Evolutionary conservation across 2,113 vertebrate genomes (phyloP).

Genomic region (Phalacrocorax brasilianus): DNA sequence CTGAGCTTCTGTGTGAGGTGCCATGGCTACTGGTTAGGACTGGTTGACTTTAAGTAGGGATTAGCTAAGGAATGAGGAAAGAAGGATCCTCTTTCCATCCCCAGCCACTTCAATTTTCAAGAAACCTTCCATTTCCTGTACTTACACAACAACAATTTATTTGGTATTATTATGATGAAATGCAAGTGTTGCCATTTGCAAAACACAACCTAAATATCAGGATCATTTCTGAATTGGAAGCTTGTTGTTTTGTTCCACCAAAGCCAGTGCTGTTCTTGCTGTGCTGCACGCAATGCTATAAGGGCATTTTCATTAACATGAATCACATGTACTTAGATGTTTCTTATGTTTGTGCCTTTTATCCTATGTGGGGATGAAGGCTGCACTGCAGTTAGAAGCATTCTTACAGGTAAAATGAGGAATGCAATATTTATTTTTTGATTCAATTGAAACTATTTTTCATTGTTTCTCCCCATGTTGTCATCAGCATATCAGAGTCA

Average conservation of each 20-base stretch:
- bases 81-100: background rate
- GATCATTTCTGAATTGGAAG: background rate
- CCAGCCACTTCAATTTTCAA: background rate
- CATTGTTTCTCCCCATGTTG: background rate
- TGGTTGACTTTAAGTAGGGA: background rate
- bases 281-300: background rate
- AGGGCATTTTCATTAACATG: background rate
- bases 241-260: background rate
- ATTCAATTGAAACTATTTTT: conserved; percentile 15
- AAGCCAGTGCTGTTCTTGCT: background rate
- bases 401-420: conserved; percentile 2
- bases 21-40: background rate
- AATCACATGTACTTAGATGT: background rate
- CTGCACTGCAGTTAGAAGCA: background rate
- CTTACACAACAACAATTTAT: background rate
- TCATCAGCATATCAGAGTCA: background rate
- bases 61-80: background rate
- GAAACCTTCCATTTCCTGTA: rapidly evolving
- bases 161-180: rapidly evolving
- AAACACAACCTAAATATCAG: background rate
- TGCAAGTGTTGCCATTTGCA: background rate
- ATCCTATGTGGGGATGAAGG: background rate
- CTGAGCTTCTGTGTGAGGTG: rapidly evolving
- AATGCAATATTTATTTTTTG: background rate
- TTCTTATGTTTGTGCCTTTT: conserved; percentile 4